Percentiles rank a stretch among this genome's conserved stretches.
Evolutionary conservation across 2,113 vertebrate species (phyloP).

Genomic region (Pogona vitticeps): DNA sequence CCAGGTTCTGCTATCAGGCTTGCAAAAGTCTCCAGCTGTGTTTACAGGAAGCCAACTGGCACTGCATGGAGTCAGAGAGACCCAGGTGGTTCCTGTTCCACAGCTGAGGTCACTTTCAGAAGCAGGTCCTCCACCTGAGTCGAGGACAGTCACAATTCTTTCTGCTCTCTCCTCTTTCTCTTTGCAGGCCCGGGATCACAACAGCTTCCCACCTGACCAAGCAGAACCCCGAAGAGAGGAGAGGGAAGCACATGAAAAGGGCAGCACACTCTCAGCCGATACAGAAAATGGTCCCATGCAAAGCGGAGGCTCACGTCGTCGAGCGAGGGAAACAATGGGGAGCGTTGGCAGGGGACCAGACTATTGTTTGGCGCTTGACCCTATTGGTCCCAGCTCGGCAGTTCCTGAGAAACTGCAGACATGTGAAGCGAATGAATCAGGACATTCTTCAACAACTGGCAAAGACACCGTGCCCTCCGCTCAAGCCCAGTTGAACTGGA

Average conservation of each 20-base stretch:
- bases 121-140: not conserved
- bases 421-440: conserved; percentile 26
- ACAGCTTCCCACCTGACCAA: conserved; percentile 12
- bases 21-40: not conserved
- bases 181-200: conserved; percentile 56
- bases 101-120: not conserved
- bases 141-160: not conserved
- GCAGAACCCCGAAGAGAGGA: conserved; percentile 30
- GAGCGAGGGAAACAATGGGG: conserved; percentile 44
- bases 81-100: conserved; percentile 1
- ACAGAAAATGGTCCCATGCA: conserved; percentile 23
- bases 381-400: conserved; percentile 28
- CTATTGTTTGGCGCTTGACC: conserved; percentile 42
- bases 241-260: not conserved
- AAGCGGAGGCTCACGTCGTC: not conserved
- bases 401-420: not conserved
- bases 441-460: conserved; percentile 25
- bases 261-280: not conserved
- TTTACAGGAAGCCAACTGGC: not conserved
- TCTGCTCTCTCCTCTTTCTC: conserved; percentile 1
- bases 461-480: not conserved
- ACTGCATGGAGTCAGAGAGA: not conserved
- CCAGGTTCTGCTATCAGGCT: not conserved
- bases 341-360: conserved; percentile 26
- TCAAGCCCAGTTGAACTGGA: not conserved